These are phyloP conservation scores for Metallyticus violacea DNA, from an alignment of 2,888 invertebrate genomes.

Conservation along the genomic window DNA sequence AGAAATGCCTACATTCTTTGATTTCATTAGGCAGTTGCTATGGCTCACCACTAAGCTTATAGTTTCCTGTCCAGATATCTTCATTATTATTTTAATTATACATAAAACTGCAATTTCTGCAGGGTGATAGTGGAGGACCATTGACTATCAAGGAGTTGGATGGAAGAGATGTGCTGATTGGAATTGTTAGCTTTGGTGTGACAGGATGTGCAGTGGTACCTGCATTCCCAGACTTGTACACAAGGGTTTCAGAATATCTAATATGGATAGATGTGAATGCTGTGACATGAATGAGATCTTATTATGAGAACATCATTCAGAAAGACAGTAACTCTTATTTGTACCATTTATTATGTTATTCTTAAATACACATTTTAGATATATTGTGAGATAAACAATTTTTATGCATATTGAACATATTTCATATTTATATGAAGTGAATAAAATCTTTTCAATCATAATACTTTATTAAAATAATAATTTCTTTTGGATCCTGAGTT, in stretches of 20 bases:
- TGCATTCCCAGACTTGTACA: constrained; percentile 46
- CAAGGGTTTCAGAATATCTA: constrained; percentile 42
- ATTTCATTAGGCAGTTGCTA: too few species aligned
- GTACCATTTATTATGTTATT: background rate
- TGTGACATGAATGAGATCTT: background rate
- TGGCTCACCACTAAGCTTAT: too few species aligned
- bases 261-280: constrained; percentile 43
- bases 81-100: too few species aligned
- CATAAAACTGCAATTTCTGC: background rate
- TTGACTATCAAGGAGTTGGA: constrained; percentile 39
- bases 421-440: too few species aligned
- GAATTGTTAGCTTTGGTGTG: constrained; percentile 46
- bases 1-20: too few species aligned
- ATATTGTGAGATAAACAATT: too few species aligned
- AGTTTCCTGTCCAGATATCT: too few species aligned
- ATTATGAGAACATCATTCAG: background rate
- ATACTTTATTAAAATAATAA: too few species aligned
- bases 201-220: constrained; percentile 45
- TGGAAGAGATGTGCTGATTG: constrained; percentile 41
- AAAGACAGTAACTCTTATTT: background rate
- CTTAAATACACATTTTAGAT: too few species aligned
- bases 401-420: too few species aligned
- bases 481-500: too few species aligned
- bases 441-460: too few species aligned
- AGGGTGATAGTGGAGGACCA: constrained; percentile 42